These are phyloP conservation scores for Cardiocondyla obscurior DNA, from an alignment of 1,140 invertebrate genomes.

Conservation along the genomic window DNA sequence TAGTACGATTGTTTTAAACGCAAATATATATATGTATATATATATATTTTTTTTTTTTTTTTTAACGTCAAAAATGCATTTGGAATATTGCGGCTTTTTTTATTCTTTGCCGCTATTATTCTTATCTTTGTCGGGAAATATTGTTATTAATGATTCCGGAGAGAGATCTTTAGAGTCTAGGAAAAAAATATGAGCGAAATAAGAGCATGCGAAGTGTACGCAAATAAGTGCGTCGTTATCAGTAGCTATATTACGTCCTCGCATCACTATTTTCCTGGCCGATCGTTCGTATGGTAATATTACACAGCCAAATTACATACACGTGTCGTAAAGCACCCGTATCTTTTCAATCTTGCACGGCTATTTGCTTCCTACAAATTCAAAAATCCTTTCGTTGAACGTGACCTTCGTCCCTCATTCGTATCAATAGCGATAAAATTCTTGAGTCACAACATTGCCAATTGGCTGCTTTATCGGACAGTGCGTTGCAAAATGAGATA, in stretches of 20 bases:
- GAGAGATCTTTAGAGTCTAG: background rate
- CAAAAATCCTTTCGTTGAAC: conserved; percentile 4
- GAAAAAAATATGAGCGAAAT: conserved; percentile 6
- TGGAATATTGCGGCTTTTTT: background rate
- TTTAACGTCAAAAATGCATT: no score
- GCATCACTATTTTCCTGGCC: background rate
- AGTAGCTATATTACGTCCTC: background rate
- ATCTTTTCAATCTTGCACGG: background rate
- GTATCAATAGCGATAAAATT: conserved; percentile 52
- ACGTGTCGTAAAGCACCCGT: background rate
- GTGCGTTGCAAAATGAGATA: conserved; percentile 45
- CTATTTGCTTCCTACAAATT: background rate
- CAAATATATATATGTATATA: no score
- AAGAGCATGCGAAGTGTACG: background rate
- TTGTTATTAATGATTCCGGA: background rate
- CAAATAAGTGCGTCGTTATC: conserved; percentile 8
- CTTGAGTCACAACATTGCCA: conserved; percentile 19
- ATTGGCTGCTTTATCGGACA: conserved; percentile 17
- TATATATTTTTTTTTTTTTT: no score
- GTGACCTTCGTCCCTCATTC: conserved; percentile 27
- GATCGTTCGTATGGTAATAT: background rate
- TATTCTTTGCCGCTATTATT: background rate
- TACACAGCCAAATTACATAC: conserved; percentile 5
- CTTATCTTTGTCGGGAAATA: background rate
- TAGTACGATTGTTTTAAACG: no score